phyloP scores from a whole-genome alignment of 2,797 vertebrate species.

The Erpetoichthys calabaricus region DNA sequence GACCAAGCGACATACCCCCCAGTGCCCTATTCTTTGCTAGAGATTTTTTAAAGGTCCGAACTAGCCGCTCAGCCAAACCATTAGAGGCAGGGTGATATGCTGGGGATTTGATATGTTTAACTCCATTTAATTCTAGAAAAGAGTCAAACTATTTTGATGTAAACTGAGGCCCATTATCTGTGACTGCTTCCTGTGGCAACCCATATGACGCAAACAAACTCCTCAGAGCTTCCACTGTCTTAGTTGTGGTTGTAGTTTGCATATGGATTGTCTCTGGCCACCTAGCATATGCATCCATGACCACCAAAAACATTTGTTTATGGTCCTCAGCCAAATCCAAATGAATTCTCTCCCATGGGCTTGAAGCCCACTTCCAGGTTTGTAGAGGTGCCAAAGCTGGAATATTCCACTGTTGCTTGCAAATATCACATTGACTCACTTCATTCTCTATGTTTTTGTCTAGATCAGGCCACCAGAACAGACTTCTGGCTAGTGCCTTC shows the following conservation, averaged over 20 bases:
- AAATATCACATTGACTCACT: no score
- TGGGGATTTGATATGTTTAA: slow-evolving; percentile 19
- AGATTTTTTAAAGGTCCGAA: slow-evolving; percentile 21
- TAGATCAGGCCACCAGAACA: no score
- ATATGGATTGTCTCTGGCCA: neutral
- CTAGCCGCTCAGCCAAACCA: slow-evolving; percentile 20
- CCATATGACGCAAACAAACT: neutral
- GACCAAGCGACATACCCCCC: neutral
- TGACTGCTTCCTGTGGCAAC: neutral
- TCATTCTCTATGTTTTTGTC: no score
- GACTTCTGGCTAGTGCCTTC: no score
- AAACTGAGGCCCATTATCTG: slow-evolving; percentile 11
- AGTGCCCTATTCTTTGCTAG: neutral
- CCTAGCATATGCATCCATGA: slow-evolving; percentile 1
- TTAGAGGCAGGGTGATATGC: slow-evolving; percentile 20
- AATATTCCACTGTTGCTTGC: no score
- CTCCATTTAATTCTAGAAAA: no score
- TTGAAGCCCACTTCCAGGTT: no score
- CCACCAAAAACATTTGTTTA: slow-evolving; percentile 1
- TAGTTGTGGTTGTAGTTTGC: neutral
- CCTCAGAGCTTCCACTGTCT: neutral
- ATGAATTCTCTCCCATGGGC: no score
- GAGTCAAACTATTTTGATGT: slow-evolving; percentile 16
- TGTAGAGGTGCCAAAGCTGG: no score
- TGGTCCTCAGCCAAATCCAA: neutral